Conservation (phyloP, 2,888 invertebrate genomes). For the Diplazon laetatorius region DNA sequence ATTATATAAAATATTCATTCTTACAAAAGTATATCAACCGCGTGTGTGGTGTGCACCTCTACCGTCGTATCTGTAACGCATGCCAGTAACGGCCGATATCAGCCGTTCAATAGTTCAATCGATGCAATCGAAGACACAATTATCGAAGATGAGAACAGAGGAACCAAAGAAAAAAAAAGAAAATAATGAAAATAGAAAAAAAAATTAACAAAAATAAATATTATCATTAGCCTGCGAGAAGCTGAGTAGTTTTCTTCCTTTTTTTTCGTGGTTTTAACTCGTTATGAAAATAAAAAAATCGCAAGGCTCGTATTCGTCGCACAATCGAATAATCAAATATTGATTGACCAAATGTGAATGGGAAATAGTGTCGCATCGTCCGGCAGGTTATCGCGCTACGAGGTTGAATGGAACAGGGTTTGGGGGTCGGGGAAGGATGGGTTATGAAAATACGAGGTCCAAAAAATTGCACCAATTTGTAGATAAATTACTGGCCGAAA, state of each 20-base stretch:
- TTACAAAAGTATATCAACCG: constrained; percentile 78
- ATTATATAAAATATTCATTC: constrained; percentile 82
- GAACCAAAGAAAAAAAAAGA: constrained; percentile 38
- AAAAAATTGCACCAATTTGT: constrained; percentile 67
- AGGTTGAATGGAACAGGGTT: too few species aligned
- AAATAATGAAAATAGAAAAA: constrained; percentile 14
- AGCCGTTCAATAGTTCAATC: constrained; percentile 27
- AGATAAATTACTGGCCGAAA: constrained; percentile 65
- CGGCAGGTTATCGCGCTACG: constrained; percentile 40
- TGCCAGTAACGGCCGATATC: constrained; percentile 64
- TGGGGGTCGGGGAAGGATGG: constrained; percentile 14
- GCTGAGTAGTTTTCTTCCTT: constrained; percentile 22
- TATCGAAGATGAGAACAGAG: background rate
- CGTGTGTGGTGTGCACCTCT: constrained; percentile 61
- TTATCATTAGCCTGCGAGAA: constrained; percentile 48
- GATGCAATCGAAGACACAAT: background rate
- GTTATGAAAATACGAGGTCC: constrained; percentile 62
- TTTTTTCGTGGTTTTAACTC: constrained; percentile 11
- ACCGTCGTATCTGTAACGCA: constrained; percentile 66
- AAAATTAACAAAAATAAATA: too few species aligned
- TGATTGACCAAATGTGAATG: background rate
- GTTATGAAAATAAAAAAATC: background rate
- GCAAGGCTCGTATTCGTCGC: background rate
- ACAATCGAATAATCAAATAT: constrained; percentile 3
- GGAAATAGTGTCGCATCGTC: constrained; percentile 18